Base-by-base conservation (phyloP, 2,113 vertebrate genomes). In the Trematocara variabile region DNA sequence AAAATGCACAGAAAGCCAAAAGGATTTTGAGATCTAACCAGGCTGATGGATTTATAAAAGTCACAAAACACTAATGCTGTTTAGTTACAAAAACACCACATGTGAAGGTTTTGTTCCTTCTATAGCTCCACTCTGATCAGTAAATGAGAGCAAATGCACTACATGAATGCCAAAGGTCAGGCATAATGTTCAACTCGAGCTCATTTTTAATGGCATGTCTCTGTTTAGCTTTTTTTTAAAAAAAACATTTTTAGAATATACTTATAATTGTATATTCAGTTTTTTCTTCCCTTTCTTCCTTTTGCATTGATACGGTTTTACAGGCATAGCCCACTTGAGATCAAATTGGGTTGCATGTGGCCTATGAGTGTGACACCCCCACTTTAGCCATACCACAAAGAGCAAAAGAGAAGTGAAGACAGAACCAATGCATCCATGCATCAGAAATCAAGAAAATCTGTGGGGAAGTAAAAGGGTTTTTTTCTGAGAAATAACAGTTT, bases 321-420 rank as follows among this genome's bases (percentile, higher is more conserved):
- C 3, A 10, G 3, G 4, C 16, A 48, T 12, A 50, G 25, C 25
- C 44, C 44, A 50, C 70, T 12, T 75, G 14, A 30, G 25, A 75
- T 33, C 9, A 75, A 18, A 48, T 12, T 75, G 70, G 44, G 44
- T 18, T 50, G 25, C 44, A 48, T 50, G 25, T 75, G 25, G 44
- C 44, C 70, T 33, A 7, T 75, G 16, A 75, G 70, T 30, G 46
- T 75, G 70, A 50, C 44, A 75, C 6, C 6, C 16, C 70, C 44
- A 48, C 44, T 55, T 25, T 87, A 39, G 28, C 54, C 37, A 28
- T 28, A 50, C 16, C 22, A 70, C 41, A 34, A 28, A 20, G 20
- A 79, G 44, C 13, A 87, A 83, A 86, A 70, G 65, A 84, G 73
- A 88, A 88, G 79, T 81, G 37, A 82, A 65, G 78, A 87, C 52